Conservation (phyloP, 2,113 vertebrate genomes). For the Dermatemys mawii region DNA sequence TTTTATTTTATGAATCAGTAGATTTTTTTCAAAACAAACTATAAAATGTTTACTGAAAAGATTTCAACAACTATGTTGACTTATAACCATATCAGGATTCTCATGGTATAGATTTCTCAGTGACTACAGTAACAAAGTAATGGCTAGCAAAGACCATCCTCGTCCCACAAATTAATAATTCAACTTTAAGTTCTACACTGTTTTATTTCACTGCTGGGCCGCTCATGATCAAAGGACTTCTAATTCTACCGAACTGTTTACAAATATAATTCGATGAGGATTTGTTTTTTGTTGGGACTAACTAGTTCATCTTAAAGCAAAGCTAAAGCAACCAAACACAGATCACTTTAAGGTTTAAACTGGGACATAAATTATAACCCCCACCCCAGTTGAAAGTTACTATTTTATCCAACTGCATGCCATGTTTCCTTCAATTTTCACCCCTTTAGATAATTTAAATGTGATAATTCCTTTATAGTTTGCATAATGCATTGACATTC, state of each 20-base stretch:
- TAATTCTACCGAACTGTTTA: not conserved
- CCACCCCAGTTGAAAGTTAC: not conserved
- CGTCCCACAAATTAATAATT: slow-evolving; percentile 3
- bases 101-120: not conserved
- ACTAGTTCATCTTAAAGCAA: not conserved
- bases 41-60: not conserved
- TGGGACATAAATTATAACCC: not conserved
- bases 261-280: not conserved
- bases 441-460: slow-evolving; percentile 35
- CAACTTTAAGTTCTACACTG: not conserved
- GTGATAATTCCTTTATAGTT: slow-evolving; percentile 43
- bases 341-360: slow-evolving; percentile 12
- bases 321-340: slow-evolving; percentile 2
- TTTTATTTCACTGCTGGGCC: not conserved
- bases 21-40: not conserved
- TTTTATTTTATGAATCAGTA: not conserved
- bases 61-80: accelerated
- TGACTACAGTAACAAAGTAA: not conserved
- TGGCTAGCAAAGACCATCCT: not conserved
- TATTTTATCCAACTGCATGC: not conserved
- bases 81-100: not conserved
- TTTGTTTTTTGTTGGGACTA: not conserved
- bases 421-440: slow-evolving; percentile 6
- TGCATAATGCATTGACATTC: slow-evolving; percentile 38
- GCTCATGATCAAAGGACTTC: not conserved